Evolutionary conservation across 2,797 vertebrate genomes (phyloP).

Genomic region (Neosalanx taihuensis): DNA sequence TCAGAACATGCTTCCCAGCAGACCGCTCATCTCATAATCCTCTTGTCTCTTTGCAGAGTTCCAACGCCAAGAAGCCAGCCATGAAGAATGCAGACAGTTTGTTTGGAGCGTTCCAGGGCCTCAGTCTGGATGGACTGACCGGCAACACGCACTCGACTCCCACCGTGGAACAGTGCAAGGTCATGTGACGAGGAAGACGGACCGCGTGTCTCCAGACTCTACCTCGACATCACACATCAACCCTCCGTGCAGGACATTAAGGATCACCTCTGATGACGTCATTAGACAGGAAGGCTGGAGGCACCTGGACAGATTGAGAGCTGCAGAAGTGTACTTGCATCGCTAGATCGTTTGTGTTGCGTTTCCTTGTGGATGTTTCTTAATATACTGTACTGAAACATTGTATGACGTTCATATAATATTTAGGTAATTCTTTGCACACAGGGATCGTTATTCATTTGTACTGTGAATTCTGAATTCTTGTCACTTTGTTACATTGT

Average conservation of each 20-base stretch:
- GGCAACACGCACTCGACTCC: slow-evolving; percentile 34
- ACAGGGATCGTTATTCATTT: neutral
- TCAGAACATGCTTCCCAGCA: neutral
- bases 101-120: slow-evolving; percentile 74
- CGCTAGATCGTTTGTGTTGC: neutral
- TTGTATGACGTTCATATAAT: neutral
- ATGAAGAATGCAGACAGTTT: slow-evolving; percentile 56
- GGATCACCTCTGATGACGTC: neutral
- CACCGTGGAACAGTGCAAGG: slow-evolving; percentile 64
- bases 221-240: neutral
- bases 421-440: neutral
- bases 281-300: too few relatives aligned
- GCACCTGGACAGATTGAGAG: too few relatives aligned
- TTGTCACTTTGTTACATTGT: slow-evolving; percentile 5
- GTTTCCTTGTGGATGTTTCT: neutral
- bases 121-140: slow-evolving; percentile 67
- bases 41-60: slow-evolving; percentile 37
- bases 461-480: neutral
- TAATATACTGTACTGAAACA: neutral
- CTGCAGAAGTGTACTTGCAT: neutral
- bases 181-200: slow-evolving; percentile 66
- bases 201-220: neutral
- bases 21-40: neutral
- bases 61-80: slow-evolving; percentile 48
- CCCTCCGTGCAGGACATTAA: neutral